Base-by-base conservation (phyloP, 1,140 invertebrate species). In the Panagrolaimus sp. region DNA sequence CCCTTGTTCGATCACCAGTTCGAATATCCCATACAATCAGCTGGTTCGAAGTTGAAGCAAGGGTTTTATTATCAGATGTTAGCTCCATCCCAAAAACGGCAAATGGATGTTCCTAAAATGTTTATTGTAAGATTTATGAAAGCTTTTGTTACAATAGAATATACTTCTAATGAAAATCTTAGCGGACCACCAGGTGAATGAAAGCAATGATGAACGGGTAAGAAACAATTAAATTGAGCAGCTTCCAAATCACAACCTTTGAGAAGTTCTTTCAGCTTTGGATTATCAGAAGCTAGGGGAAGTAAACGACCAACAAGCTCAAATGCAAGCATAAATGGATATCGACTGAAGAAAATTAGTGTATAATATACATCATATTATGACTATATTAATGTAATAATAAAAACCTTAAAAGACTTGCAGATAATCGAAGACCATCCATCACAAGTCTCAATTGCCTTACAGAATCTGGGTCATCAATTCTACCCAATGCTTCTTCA, bases 1-100 rank as follows among this genome's bases (percentile, higher is more conserved):
- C 90, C 65, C 92, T 85, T 0, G 91, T 74, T 79, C 96, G 86
- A 85, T 96, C 93, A 70, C 92, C 93, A 0, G 92, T 93, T 20
- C 91, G 91, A 13, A 97, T 84, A 85, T 98, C 94, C 90, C 93
- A 98, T 14, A 95, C 96, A 69, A 98, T 93, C 74, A 98, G 93
- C 79, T 91, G 89, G 80, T 96, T 98, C 1, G 94, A 97, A 78
- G 96, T 92, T 7, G 93, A 95, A 0, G 97, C 91, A 51, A 98
- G 89, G 84, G 95, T 93, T 57, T 92, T 89, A 67, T 89, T 91
- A 85, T 97, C 93, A 0, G 91, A 90, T 0, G 92, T 96, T 9
- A 96, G 84, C 53, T 71, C 70, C 70, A 71, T 71, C 48, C 70
- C 70, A 16, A 71, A 72, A 23, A 72, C 71, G 13, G 62, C 71